Evolutionary conservation across 2,113 vertebrate genomes (phyloP).

Genomic region (Hippopotamus amphibius): DNA sequence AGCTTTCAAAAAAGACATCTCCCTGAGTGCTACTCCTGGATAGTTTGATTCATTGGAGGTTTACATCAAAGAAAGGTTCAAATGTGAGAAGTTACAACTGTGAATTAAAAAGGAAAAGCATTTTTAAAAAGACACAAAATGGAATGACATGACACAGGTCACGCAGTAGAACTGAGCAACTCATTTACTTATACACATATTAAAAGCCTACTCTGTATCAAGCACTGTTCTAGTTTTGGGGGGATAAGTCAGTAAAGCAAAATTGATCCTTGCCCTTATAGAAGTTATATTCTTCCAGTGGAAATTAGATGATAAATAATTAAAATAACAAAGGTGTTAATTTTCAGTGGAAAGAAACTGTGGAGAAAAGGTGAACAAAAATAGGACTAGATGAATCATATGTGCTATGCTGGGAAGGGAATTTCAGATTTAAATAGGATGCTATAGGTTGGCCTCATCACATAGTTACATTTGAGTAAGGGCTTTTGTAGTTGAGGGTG

Average conservation of each 20-base stretch:
- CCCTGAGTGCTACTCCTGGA: neutral
- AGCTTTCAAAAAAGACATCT: neutral
- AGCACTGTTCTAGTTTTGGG: neutral
- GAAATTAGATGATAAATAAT: neutral
- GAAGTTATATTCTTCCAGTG: neutral
- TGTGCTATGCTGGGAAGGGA: neutral
- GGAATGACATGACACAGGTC: neutral
- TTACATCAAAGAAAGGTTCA: neutral
- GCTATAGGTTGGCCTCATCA: neutral
- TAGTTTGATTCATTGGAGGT: neutral
- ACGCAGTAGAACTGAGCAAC: neutral
- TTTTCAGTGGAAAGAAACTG: neutral
- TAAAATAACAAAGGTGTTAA: neutral
- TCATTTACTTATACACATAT: neutral
- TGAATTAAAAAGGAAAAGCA: neutral
- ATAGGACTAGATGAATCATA: neutral
- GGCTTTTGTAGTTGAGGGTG: neutral
- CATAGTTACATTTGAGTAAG: neutral
- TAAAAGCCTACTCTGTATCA: neutral
- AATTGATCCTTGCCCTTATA: neutral
- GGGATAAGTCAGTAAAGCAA: neutral
- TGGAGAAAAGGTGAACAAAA: neutral
- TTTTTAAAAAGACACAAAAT: neutral
- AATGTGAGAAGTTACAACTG: neutral
- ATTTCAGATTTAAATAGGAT: neutral